Conservation (phyloP, 2,113 vertebrate species). For the Odocoileus hemionus region DNA sequence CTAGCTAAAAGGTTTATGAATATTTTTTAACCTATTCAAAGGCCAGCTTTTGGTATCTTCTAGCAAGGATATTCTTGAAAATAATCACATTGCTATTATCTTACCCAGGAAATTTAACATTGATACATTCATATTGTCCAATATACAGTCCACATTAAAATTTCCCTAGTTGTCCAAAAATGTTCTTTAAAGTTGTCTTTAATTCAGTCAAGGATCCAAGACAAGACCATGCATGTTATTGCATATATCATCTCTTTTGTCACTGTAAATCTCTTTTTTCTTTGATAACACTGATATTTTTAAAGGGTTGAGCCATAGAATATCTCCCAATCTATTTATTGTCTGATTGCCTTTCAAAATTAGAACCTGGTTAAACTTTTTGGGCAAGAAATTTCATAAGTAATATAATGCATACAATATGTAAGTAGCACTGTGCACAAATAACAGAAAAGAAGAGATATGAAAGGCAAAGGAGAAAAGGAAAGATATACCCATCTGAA, state of each 20-base stretch:
- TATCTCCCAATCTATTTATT: slow-evolving; percentile 2
- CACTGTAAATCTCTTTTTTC: neutral
- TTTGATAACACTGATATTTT: neutral
- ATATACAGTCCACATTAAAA: neutral
- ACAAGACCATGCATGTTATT: neutral
- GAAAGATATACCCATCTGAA: neutral
- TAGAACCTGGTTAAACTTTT: neutral
- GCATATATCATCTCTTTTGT: neutral
- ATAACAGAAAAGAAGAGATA: neutral
- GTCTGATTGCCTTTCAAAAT: slow-evolving; percentile 2
- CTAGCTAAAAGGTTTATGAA: neutral
- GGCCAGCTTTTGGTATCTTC: neutral
- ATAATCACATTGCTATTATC: neutral
- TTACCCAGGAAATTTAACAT: neutral
- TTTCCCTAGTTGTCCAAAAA: neutral
- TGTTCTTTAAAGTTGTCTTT: neutral
- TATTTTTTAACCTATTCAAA: neutral
- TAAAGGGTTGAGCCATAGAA: neutral
- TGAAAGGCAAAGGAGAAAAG: neutral
- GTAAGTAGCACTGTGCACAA: neutral
- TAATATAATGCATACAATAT: neutral
- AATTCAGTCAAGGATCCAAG: neutral
- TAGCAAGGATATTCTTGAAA: neutral
- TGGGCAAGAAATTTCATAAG: slow-evolving; percentile 9
- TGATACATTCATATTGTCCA: neutral